Conservation (phyloP, 2,888 invertebrate genomes). For the Chaetogeoica ovagalla region DNA sequence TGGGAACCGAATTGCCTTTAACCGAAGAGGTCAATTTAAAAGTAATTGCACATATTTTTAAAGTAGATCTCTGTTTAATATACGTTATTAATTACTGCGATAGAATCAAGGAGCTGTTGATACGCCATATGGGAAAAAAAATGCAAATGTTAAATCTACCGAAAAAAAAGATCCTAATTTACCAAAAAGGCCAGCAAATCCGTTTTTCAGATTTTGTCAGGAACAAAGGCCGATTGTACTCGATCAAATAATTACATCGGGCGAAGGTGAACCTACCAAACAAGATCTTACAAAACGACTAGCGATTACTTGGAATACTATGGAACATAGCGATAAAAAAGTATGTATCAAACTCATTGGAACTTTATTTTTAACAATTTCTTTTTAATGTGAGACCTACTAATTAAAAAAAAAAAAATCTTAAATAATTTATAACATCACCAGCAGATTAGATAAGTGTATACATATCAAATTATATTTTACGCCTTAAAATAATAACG, state of each 20-base stretch:
- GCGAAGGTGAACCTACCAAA: slow-evolving; percentile 71
- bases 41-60: slow-evolving; percentile 39
- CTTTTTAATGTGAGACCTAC: no score
- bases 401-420: no score
- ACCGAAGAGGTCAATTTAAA: slow-evolving; percentile 52
- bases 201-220: slow-evolving; percentile 80
- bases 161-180: slow-evolving; percentile 73
- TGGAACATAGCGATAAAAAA: slow-evolving; percentile 72
- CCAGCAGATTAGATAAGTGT: no score
- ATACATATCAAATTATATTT: no score
- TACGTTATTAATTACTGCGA: neutral
- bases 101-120: slow-evolving; percentile 31
- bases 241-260: slow-evolving; percentile 63
- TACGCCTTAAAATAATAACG: no score
- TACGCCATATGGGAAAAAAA: slow-evolving; percentile 38
- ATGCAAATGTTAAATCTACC: slow-evolving; percentile 54
- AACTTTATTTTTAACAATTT: no score
- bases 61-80: neutral
- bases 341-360: slow-evolving; percentile 59
- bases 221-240: slow-evolving; percentile 72
- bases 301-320: slow-evolving; percentile 74
- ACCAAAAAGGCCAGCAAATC: slow-evolving; percentile 78
- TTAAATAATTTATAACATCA: no score
- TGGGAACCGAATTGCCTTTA: slow-evolving; percentile 60
- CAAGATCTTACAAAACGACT: slow-evolving; percentile 76